Conservation (phyloP, 2,797 vertebrate genomes). For the Silurus aristotelis region DNA sequence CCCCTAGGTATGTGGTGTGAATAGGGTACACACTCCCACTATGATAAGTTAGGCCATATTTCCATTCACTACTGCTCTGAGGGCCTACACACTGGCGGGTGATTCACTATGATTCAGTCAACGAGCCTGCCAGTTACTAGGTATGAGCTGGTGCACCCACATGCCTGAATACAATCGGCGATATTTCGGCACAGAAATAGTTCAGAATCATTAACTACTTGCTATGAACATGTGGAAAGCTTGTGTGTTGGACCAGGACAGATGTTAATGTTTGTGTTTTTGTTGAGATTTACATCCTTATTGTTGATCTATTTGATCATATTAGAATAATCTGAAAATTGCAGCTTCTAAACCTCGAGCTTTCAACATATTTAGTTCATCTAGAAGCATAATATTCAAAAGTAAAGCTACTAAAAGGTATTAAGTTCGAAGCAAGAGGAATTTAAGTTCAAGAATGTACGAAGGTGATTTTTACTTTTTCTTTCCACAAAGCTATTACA, state of each 20-base stretch:
- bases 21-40: constrained; percentile 26
- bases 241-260: background rate
- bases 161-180: constrained; percentile 37
- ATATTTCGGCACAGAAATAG: constrained; percentile 33
- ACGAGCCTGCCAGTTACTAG: constrained; percentile 32
- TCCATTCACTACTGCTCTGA: constrained; percentile 38
- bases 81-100: constrained; percentile 43
- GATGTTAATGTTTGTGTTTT: background rate
- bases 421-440: background rate
- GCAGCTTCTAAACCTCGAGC: background rate
- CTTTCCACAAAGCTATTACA: background rate
- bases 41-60: constrained; percentile 41
- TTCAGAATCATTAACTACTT: background rate
- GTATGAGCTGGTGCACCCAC: constrained; percentile 31
- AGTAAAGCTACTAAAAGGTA: background rate
- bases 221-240: background rate
- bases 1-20: background rate
- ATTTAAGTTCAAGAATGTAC: background rate
- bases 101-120: constrained; percentile 53
- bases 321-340: background rate
- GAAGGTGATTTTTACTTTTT: background rate
- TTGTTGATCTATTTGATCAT: background rate
- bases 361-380: background rate
- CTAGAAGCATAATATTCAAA: background rate
- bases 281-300: background rate